Evolutionary conservation across 2,888 invertebrate genomes (phyloP).

Genomic region (Amorpha juglandis): DNA sequence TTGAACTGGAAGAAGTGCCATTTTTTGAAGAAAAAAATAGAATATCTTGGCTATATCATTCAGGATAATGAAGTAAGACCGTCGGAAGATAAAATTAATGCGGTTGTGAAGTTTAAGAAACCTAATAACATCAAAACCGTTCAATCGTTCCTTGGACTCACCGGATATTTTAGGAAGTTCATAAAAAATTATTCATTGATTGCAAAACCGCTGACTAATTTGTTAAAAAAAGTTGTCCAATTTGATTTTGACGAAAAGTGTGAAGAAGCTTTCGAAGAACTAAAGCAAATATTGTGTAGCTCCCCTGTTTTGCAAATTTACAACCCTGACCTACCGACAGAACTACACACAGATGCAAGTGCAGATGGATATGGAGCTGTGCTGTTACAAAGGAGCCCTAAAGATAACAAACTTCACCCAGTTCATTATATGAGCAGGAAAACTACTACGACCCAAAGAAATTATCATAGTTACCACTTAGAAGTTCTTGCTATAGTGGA

Average conservation of each 20-base stretch:
- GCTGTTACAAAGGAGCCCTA: constrained; percentile 32
- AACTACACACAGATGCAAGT: constrained; percentile 39
- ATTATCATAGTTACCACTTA: constrained; percentile 38
- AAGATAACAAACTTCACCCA: constrained; percentile 34
- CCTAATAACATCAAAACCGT: constrained; percentile 33
- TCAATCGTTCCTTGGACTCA: constrained; percentile 37
- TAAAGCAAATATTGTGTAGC: constrained; percentile 35
- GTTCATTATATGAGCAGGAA: constrained; percentile 39
- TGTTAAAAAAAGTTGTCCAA: constrained; percentile 32
- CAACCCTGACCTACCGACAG: constrained; percentile 35
- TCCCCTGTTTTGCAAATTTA: constrained; percentile 33
- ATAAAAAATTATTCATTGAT: constrained; percentile 37
- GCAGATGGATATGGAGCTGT: constrained; percentile 13
- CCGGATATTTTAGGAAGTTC: constrained; percentile 31
- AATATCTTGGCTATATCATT: constrained; percentile 43
- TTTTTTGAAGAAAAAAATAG: constrained; percentile 42
- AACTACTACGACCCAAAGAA: constrained; percentile 33
- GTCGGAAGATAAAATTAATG: constrained; percentile 34
- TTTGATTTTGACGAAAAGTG: constrained; percentile 35
- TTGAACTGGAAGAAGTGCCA: constrained; percentile 55
- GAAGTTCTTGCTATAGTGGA: constrained; percentile 37
- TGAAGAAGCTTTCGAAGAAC: constrained; percentile 32
- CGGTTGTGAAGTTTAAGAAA: constrained; percentile 34
- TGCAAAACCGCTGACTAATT: constrained; percentile 40
- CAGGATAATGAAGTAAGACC: constrained; percentile 34